Base-by-base conservation (phyloP, 2,888 invertebrate species). In the Metalampra italica region DNA sequence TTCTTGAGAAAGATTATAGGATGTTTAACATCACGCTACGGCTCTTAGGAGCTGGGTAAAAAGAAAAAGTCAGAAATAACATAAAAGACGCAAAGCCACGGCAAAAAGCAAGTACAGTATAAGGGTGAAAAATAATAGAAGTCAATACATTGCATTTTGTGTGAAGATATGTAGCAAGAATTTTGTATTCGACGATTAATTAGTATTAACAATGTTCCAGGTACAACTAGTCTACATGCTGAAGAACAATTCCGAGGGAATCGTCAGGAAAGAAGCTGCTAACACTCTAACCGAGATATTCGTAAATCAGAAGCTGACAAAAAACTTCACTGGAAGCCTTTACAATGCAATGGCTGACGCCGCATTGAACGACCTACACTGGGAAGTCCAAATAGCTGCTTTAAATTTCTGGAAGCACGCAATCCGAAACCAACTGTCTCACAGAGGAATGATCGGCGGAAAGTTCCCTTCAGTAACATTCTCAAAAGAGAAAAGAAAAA, bases 371-470 rank as follows among this genome's bases (percentile, higher is more conserved):
- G 95, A 95, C 75, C 78, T 94, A 11, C 92, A 94, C 63, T 94
- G 94, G 94, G 94, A 95, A 75, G 94, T 94, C 0, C 94, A 94
- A 74, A 75, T 92, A 1, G 92, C 91, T 46, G 92, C 93, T 0
- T 64, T 95, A 0, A 71, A 83, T 44, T 95, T 93, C 60, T 95
- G 94, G 94, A 83, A 90, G 43, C 78, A 90, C 43, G 91, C 92
- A 12, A 91, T 94, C 38, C 80, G 86, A 22, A 90, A 87, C 3
- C 91, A 92, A n/a, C 14, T 75, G 1, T 54, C 58, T 2, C 49
- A 73, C 37, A 60, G 66, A 72, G 94, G 94, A 37, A 93, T 94
- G 93, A 91, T 94, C 12, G 94, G 95, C 64, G 93, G 93, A 0
- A 88, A 82, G 3, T 95, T 95, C 72, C 94, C 94, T 0, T 85